phyloP scores from a whole-genome alignment of 1,140 invertebrate species.

The Anadara kagoshimensis region DNA sequence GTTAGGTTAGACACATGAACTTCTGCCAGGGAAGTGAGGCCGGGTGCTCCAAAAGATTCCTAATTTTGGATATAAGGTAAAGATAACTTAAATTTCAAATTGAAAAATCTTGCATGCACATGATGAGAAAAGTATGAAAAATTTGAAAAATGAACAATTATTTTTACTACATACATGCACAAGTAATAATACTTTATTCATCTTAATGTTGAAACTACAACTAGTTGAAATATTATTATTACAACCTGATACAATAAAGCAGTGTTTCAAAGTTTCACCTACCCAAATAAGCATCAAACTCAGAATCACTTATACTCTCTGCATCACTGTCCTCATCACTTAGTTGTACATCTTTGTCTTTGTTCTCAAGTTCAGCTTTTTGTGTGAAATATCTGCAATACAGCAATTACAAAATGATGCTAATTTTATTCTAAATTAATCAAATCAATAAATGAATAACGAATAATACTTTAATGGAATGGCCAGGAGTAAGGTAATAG shows the following conservation, averaged over 20 bases:
- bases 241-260: neutral
- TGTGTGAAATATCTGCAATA: conserved; percentile 64
- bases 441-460: neutral
- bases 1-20: too few relatives aligned
- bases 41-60: too few relatives aligned
- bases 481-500: neutral
- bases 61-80: too few relatives aligned
- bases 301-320: conserved; percentile 90
- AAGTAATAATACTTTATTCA: too few relatives aligned
- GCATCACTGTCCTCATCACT: conserved; percentile 78
- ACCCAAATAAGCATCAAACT: conserved; percentile 81
- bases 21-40: too few relatives aligned
- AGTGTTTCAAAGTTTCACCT: conserved; percentile 25
- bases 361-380: conserved; percentile 61
- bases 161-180: too few relatives aligned
- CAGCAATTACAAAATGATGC: conserved; percentile 2
- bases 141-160: neutral
- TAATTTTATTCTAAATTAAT: neutral
- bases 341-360: conserved; percentile 59
- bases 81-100: neutral
- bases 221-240: too few relatives aligned
- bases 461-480: neutral
- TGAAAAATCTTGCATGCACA: neutral
- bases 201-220: too few relatives aligned
- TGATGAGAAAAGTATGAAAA: neutral